Evolutionary conservation across 2,888 invertebrate species (phyloP), one percentile per base, ranked within the genome.

Genomic region (Pantelozetes paolii): DNA sequence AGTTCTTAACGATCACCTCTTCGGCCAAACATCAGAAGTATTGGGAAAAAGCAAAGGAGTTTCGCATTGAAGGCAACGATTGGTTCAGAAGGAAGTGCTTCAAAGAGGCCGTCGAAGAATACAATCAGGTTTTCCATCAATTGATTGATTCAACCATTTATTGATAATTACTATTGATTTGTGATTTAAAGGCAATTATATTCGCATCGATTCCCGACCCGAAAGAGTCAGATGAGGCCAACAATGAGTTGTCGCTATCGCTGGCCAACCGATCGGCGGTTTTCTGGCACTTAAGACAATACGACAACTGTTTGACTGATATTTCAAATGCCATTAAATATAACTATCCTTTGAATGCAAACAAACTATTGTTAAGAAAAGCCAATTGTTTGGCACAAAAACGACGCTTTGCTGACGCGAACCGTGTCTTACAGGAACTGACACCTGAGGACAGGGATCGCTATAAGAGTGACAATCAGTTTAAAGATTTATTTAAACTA

Each of bases 221-320:
- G n/a, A 28, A 9, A 20, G 28, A 18, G 11, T 11, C 70, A 20
- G 18, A 28, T 26, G 70, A 70, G 20, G 57, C 57, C 26, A 64
- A 30, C 45, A 45, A 85, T 15, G 86, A 87, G 81, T 86, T 87
- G 78, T 83, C 87, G 0, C 80, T 88, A 69, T 89, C 89, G 0
- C 82, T 88, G 72, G 89, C 88, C 0, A 89, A 90, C 79, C 84
- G 90, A 80, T 89, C 90, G 15, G 89, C 89, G 23, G 86, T 87
- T 11, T 83, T 88, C 62, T 84, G 87, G 79, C 84, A 86, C 77
- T 80, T 88, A 80, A 84, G 85, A 74, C 84, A 84, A 79, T 89
- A 84, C 81, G 80, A 87, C 87, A 87, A 88, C 70, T 88, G 88
- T 78, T 79, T 89, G 32, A 82, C 83, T 75, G 90, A 90, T 81